These are phyloP conservation scores for Galeopsomyia nigrocyanea DNA, from an alignment of 2,888 invertebrate genomes.

Conservation along the genomic window DNA sequence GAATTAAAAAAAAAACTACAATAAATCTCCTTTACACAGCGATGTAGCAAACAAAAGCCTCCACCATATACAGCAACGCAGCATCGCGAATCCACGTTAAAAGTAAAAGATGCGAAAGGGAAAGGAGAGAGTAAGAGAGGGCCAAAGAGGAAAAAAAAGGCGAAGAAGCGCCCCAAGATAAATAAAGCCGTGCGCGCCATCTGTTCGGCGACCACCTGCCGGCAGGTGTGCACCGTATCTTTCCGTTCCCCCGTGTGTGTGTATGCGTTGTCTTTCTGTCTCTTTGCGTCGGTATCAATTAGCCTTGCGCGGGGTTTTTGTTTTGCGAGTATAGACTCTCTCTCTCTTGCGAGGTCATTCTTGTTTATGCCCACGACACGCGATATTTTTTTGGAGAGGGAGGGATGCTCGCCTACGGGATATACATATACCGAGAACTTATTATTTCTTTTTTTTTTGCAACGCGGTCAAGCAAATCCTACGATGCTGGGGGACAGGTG, in stretches of 20 bases:
- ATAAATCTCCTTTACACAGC: too few relatives aligned
- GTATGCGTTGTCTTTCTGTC: slow-evolving; percentile 20
- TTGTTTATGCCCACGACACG: slow-evolving; percentile 57
- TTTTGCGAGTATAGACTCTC: background rate
- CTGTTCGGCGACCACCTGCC: slow-evolving; percentile 64
- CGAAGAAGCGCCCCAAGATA: slow-evolving; percentile 24
- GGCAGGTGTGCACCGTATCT: slow-evolving; percentile 63
- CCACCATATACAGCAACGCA: too few relatives aligned
- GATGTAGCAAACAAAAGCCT: too few relatives aligned
- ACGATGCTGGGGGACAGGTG: background rate
- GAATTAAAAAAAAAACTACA: too few relatives aligned
- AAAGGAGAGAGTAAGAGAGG: background rate
- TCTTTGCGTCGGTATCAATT: slow-evolving; percentile 57
- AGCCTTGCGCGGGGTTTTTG: slow-evolving; percentile 48
- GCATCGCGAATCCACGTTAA: too few relatives aligned
- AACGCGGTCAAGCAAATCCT: background rate
- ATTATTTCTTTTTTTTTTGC: background rate
- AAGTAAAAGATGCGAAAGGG: background rate
- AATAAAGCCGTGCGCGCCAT: slow-evolving; percentile 51
- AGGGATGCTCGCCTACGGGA: background rate
- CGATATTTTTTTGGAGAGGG: slow-evolving; percentile 1
- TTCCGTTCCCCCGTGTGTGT: background rate
- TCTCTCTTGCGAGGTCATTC: slow-evolving; percentile 54
- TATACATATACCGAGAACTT: slow-evolving; percentile 24
- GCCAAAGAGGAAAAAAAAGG: slow-evolving; percentile 3